Percentiles rank a stretch among this genome's conserved stretches.
phyloP scores from a whole-genome alignment of 2,888 invertebrate genomes.

The Rhagium mordax region DNA sequence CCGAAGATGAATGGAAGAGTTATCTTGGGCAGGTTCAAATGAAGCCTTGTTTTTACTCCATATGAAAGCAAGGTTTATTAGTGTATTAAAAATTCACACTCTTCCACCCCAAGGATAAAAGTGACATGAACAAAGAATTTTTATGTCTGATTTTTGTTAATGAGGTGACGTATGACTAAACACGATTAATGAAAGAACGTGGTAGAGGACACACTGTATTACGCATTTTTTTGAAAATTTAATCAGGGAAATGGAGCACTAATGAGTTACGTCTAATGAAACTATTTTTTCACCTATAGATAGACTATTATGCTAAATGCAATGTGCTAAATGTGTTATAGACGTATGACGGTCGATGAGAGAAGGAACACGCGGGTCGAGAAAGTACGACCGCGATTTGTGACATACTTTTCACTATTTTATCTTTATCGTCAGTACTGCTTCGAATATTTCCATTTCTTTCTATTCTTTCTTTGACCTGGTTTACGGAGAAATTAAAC shows the following conservation, averaged over 20 bases:
- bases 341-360: slow-evolving; percentile 26
- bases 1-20: too few species aligned
- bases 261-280: slow-evolving; percentile 4
- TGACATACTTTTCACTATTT: slow-evolving; percentile 65
- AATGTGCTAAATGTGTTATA: slow-evolving; percentile 31
- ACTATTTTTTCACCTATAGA: slow-evolving; percentile 7
- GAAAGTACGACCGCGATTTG: slow-evolving; percentile 64
- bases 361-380: slow-evolving; percentile 45
- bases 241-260: background rate
- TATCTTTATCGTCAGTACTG: slow-evolving; percentile 58
- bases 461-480: slow-evolving; percentile 68
- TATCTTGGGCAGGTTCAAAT: too few species aligned
- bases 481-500: slow-evolving; percentile 67
- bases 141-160: background rate
- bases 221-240: background rate
- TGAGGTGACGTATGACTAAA: too few species aligned
- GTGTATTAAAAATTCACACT: too few species aligned
- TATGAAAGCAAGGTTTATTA: too few species aligned
- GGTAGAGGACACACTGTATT: background rate
- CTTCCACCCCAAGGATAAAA: too few species aligned
- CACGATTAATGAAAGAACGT: too few species aligned
- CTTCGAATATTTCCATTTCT: slow-evolving; percentile 56
- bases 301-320: slow-evolving; percentile 22
- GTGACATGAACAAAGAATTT: too few species aligned
- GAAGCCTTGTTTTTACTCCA: too few species aligned